These are phyloP conservation scores for Lasioglossum marginatum DNA, from an alignment of 2,888 invertebrate species.

Conservation along the genomic window DNA sequence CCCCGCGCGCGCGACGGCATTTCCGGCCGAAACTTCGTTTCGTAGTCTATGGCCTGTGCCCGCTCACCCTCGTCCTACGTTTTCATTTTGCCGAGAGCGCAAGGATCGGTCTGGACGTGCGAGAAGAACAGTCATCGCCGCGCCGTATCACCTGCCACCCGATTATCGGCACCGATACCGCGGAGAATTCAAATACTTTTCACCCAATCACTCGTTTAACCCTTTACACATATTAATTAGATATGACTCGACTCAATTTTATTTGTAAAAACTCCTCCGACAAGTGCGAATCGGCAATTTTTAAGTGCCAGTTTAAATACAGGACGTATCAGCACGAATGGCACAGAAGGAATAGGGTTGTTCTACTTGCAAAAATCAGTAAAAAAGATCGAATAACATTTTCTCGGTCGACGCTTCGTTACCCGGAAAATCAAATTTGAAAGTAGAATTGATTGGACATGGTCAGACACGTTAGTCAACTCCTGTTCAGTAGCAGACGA, in stretches of 20 bases:
- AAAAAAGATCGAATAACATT: neutral
- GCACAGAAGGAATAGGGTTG: neutral
- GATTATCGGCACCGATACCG: neutral
- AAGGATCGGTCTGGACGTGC: conserved; percentile 26
- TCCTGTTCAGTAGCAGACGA: neutral
- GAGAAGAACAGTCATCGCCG: neutral
- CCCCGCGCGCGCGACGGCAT: conserved; percentile 63
- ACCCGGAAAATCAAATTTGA: neutral
- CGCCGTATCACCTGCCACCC: neutral
- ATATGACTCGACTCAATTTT: neutral
- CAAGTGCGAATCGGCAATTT: neutral
- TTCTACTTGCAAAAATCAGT: no score
- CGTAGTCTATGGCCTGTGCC: conserved; percentile 55
- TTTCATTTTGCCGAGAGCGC: conserved; percentile 59
- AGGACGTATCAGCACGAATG: neutral
- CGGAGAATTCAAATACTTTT: neutral
- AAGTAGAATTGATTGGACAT: neutral
- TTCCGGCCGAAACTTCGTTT: conserved; percentile 71
- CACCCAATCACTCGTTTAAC: neutral
- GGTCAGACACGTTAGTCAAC: neutral
- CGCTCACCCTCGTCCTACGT: conserved; percentile 51
- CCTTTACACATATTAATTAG: neutral
- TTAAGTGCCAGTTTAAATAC: neutral
- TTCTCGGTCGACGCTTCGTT: neutral
- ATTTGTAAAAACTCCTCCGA: neutral